Conservation (phyloP, 2,113 vertebrate species). For the Acrocephalus arundinaceus region DNA sequence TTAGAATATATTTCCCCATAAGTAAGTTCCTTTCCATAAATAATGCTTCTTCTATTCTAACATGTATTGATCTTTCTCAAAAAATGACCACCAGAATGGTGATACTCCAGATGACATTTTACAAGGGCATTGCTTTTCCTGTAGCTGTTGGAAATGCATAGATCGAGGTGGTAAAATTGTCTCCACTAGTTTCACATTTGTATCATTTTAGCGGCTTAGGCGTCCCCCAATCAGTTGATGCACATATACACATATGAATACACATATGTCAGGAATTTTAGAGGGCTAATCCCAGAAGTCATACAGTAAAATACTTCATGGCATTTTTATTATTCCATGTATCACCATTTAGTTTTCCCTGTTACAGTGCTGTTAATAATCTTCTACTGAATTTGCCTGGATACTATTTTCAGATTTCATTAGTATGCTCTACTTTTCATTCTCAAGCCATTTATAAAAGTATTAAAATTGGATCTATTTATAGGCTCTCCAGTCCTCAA, state of each 20-base stretch:
- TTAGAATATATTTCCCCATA: background rate
- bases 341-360: background rate
- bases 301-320: background rate
- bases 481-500: background rate
- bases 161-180: background rate
- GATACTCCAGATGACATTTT: background rate
- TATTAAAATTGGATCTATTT: constrained; percentile 33
- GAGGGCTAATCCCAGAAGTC: background rate
- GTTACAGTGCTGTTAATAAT: background rate
- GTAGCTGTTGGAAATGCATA: background rate
- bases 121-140: background rate
- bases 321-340: background rate
- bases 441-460: constrained; percentile 25
- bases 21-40: background rate
- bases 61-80: background rate
- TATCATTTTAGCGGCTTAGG: background rate
- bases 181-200: background rate
- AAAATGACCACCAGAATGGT: background rate
- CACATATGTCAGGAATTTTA: background rate
- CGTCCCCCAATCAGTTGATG: background rate
- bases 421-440: constrained; percentile 27
- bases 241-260: background rate
- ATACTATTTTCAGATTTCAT: constrained; percentile 27
- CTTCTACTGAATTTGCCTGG: background rate
- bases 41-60: background rate